These are phyloP conservation scores for Cydia strobilella DNA, from an alignment of 1,140 invertebrate species.

Conservation along the genomic window DNA sequence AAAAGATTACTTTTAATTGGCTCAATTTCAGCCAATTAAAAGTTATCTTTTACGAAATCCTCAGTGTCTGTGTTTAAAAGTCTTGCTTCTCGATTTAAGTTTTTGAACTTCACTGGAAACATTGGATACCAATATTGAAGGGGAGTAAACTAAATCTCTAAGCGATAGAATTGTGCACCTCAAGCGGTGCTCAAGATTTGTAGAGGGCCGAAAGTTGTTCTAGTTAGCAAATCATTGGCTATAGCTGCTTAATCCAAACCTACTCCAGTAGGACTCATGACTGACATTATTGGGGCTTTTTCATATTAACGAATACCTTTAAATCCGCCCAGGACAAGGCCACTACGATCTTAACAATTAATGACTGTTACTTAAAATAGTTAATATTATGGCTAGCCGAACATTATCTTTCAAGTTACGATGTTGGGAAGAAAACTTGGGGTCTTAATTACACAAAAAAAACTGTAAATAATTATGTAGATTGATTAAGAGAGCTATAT, in stretches of 20 bases:
- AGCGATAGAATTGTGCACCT: conserved; percentile 8
- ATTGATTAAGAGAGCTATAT: neutral
- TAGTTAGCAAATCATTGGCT: neutral
- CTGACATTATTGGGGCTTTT: neutral
- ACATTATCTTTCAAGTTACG: conserved; percentile 24
- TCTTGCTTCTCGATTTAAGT: neutral
- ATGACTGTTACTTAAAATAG: conserved; percentile 29
- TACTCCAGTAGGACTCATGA: neutral
- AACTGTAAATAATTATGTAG: neutral
- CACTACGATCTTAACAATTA: conserved; percentile 37
- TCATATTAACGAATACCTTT: neutral
- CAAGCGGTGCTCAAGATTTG: neutral
- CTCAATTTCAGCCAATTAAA: neutral
- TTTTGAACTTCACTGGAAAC: neutral
- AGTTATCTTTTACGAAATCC: neutral
- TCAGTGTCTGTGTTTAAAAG: too few species aligned
- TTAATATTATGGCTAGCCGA: conserved; percentile 38
- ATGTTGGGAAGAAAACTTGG: conserved; percentile 9
- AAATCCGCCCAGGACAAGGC: conserved; percentile 27
- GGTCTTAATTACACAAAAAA: neutral
- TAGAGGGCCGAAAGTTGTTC: neutral
- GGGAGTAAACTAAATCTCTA: conserved; percentile 5
- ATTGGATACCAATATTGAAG: neutral
- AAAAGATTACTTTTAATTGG: too few species aligned
- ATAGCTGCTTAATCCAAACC: neutral